phyloP scores from a whole-genome alignment of 2,888 invertebrate species.

The Perizoma affinitatum region DNA sequence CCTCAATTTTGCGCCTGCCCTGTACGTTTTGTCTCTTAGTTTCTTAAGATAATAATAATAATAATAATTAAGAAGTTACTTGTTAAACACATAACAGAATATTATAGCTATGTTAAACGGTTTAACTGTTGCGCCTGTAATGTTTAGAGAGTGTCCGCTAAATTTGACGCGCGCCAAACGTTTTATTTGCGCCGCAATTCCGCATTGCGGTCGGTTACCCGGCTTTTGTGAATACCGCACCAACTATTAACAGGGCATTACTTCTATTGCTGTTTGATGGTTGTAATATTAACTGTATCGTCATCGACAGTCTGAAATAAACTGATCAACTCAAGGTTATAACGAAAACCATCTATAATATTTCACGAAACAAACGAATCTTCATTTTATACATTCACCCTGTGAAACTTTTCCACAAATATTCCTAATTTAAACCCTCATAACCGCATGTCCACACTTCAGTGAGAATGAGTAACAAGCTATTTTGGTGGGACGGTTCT shows the following conservation, averaged over 20 bases:
- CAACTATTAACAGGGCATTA: conserved; percentile 24
- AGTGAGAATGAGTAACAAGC: conserved; percentile 25
- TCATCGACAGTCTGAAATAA: not conserved
- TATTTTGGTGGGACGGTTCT: conserved; percentile 37
- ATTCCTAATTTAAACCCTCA: conserved; percentile 23
- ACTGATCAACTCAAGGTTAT: too few species aligned
- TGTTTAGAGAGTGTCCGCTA: conserved; percentile 66
- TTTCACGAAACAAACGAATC: not conserved
- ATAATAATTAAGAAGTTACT: conserved; percentile 28
- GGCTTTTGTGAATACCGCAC: conserved; percentile 26
- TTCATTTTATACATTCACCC: not conserved
- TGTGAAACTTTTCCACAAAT: conserved; percentile 18
- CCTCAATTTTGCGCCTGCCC: conserved; percentile 25
- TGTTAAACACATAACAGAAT: conserved; percentile 57
- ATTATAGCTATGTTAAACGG: conserved; percentile 62
- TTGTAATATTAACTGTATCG: too few species aligned
- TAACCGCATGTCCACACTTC: conserved; percentile 24
- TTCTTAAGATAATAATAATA: too few species aligned
- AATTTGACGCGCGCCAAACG: conserved; percentile 62
- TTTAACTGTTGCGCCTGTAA: conserved; percentile 58
- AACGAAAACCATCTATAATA: too few species aligned
- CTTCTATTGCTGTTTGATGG: not conserved
- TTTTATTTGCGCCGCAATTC: conserved; percentile 59
- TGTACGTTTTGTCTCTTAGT: conserved; percentile 19
- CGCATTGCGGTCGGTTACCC: conserved; percentile 46